A percentile compares a stretch with the other conserved stretches of the same genome.
Evolutionary conservation across 2,113 vertebrate genomes (phyloP).

Genomic region (Thermophis baileyi): DNA sequence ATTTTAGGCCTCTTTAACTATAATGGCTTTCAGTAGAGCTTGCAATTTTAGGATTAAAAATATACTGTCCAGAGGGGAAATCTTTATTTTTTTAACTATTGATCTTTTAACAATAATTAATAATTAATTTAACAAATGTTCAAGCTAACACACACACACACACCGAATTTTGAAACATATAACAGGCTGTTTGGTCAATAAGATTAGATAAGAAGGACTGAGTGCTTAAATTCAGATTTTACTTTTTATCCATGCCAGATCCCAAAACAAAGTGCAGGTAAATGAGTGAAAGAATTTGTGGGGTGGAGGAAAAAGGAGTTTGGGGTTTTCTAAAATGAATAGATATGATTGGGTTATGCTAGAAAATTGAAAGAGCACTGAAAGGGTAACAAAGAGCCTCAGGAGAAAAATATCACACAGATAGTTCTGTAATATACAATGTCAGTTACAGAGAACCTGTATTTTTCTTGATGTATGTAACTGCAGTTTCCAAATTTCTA

Average conservation of each 20-base stretch:
- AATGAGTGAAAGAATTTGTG: neutral
- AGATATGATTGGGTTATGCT: neutral
- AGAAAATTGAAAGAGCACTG: neutral
- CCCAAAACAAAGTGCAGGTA: neutral
- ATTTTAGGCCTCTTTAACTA: neutral
- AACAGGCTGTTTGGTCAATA: neutral
- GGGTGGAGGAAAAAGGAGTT: neutral
- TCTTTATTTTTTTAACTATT: neutral
- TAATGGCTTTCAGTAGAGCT: neutral
- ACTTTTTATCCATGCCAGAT: neutral
- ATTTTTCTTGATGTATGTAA: neutral
- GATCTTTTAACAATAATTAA: neutral
- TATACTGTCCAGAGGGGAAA: too few relatives aligned
- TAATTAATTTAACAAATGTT: neutral
- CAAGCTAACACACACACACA: too few relatives aligned
- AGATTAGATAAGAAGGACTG: neutral
- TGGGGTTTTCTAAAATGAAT: neutral
- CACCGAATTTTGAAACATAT: conserved; percentile 12
- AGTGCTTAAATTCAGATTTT: neutral
- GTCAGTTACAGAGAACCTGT: neutral
- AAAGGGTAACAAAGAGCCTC: neutral
- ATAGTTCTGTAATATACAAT: neutral
- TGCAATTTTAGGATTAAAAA: neutral
- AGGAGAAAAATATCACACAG: neutral
- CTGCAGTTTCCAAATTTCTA: neutral